Base-by-base conservation (phyloP, 2,113 vertebrate genomes). In the Hemibagrus wyckioides region DNA sequence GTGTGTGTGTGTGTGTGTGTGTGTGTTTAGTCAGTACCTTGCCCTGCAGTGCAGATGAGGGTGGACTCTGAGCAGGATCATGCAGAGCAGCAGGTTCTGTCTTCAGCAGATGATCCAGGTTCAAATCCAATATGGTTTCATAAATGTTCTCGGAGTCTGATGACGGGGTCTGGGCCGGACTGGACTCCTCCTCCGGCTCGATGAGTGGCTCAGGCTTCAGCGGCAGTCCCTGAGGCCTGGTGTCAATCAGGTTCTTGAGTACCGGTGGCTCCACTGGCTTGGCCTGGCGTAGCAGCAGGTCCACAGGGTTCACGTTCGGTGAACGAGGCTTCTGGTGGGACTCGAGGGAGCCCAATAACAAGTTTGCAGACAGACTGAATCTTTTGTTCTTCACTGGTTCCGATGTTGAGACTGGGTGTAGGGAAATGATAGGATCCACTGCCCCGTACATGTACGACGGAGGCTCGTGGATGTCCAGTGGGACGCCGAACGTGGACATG, bases 401-500 rank as follows among this genome's bases (percentile, higher is more conserved):
- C 0, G 83, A 76, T 41, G 56, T 1, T 3, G 61, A 39, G 11
- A 61, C 41, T 15, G 59, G 25, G 41, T 84, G 82, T 14, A 90
- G 83, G 23, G 89, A 86, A 21, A 87, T 21, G 19, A 88, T 30
- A 7, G 86, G 85, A 36, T 93, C 90, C 0, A 21, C 21, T 10
- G 57, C 73, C 10, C 79, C 73, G 36, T 79, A 56, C 87, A 90
- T 81, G 83, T 82, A 89, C 30, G 88, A 44, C 0, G 86, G 52
- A 2, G 44, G 82, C 15, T 95, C 94, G 0, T 91, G 88, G 17
- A 92, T 84, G 21, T 96, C 95, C 65, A 94, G 59, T 0, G 91
- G 93, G 30, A 95, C 85, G 0, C 95, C 95, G 0, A 96, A 96
- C 0, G 95, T 96, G 5, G 95, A 96, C 95, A 96, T 94, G 61